Evolutionary conservation across 2,888 invertebrate species (phyloP).

Genomic region (Piscicola geometra): DNA sequence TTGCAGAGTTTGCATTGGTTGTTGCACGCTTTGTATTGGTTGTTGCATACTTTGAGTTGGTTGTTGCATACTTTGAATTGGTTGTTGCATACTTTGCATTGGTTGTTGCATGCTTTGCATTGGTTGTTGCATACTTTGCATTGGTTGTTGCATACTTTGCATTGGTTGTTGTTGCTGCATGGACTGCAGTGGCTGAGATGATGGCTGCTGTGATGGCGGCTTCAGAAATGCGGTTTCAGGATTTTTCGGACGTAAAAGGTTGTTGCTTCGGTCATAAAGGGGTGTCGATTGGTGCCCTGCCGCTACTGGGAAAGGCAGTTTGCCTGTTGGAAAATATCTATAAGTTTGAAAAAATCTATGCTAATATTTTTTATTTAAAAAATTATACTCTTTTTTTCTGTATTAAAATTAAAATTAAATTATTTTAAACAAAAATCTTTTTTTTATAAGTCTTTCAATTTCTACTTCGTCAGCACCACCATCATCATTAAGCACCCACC

Average conservation of each 20-base stretch:
- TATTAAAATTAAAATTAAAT: no score
- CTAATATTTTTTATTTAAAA: no score
- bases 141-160: neutral
- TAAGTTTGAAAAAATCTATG: neutral
- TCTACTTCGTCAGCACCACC: neutral
- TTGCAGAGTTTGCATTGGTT: neutral
- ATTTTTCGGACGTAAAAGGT: conserved; percentile 1
- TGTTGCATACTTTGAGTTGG: no score
- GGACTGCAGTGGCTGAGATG: neutral
- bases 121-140: neutral
- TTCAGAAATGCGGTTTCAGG: neutral
- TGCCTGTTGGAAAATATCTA: conserved; percentile 28
- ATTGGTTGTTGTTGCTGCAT: conserved; percentile 7
- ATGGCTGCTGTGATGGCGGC: conserved; percentile 2
- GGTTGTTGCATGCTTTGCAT: conserved; percentile 9
- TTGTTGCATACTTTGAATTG: neutral
- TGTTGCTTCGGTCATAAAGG: conserved; percentile 30
- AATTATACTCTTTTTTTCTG: no score
- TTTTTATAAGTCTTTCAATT: neutral
- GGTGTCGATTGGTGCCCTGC: conserved; percentile 29
- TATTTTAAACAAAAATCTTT: neutral
- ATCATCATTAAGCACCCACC: neutral
- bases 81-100: neutral
- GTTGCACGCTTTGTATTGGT: neutral
- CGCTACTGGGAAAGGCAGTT: conserved; percentile 31